Evolutionary conservation across 2,888 invertebrate species (phyloP).

Genomic region (Sthenelais limicola): DNA sequence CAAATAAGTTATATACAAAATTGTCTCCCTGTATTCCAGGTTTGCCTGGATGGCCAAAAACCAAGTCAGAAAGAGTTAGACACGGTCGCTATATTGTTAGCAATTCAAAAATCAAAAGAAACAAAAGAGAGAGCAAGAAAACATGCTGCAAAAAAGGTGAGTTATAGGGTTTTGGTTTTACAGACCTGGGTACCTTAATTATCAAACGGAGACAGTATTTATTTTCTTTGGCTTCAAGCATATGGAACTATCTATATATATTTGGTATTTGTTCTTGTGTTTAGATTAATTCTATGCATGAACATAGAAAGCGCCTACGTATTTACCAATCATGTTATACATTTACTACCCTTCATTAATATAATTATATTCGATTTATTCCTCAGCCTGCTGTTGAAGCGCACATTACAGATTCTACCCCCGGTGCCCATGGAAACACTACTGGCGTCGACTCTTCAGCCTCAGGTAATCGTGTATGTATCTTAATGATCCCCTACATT

Average conservation of each 20-base stretch:
- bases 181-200: neutral
- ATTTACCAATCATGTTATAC: too few relatives aligned
- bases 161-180: neutral
- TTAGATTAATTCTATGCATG: too few relatives aligned
- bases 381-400: conserved; percentile 38
- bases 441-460: conserved; percentile 45
- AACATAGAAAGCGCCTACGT: too few relatives aligned
- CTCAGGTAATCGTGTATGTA: conserved; percentile 68
- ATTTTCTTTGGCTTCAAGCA: too few relatives aligned
- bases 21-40: conserved; percentile 57
- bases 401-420: conserved; percentile 36
- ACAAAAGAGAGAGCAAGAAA: conserved; percentile 40
- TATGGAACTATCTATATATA: too few relatives aligned
- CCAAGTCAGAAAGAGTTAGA: conserved; percentile 91
- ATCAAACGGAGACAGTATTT: too few relatives aligned
- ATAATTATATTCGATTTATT: neutral
- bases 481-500: conserved; percentile 38
- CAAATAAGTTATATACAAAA: neutral
- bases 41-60: conserved; percentile 89
- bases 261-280: too few relatives aligned
- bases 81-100: conserved; percentile 91
- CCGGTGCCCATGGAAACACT: conserved; percentile 37
- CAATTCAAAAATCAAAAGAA: conserved; percentile 77
- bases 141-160: conserved; percentile 36
- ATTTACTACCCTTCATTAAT: too few relatives aligned